phyloP scores from a whole-genome alignment of 1,140 invertebrate genomes.

The Ephestia elutella region DNA sequence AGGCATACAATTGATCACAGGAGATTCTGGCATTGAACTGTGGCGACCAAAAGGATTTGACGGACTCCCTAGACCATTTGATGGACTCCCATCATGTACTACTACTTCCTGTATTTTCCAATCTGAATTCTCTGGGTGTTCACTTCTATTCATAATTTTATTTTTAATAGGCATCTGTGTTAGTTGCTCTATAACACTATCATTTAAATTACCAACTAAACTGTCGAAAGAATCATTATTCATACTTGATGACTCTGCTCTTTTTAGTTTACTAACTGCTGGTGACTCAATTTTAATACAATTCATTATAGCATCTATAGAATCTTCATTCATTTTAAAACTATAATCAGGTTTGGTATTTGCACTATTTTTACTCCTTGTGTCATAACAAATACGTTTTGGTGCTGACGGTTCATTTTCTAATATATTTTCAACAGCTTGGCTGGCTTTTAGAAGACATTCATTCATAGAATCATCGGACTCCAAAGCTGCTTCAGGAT shows the following conservation, averaged over 20 bases:
- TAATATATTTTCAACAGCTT: slow-evolving; percentile 60
- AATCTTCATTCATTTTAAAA: slow-evolving; percentile 46
- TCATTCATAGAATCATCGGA: slow-evolving; percentile 74
- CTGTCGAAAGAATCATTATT: slow-evolving; percentile 73
- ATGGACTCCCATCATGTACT: slow-evolving; percentile 41
- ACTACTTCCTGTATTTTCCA: slow-evolving; percentile 39
- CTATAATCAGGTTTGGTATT: slow-evolving; percentile 26
- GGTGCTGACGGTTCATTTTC: slow-evolving; percentile 24
- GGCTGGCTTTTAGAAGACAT: slow-evolving; percentile 65
- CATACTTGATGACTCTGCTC: slow-evolving; percentile 38
- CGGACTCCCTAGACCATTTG: slow-evolving; percentile 40
- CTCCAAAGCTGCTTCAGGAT: slow-evolving; percentile 55
- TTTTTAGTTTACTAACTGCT: slow-evolving; percentile 36
- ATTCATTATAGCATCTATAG: slow-evolving; percentile 53
- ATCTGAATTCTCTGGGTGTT: slow-evolving; percentile 17
- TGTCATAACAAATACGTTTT: slow-evolving; percentile 30
- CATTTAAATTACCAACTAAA: slow-evolving; percentile 65
- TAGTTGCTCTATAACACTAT: slow-evolving; percentile 61
- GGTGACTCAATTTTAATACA: slow-evolving; percentile 59
- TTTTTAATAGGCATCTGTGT: slow-evolving; percentile 50
- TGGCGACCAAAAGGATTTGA: slow-evolving; percentile 53
- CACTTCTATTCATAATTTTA: slow-evolving; percentile 18
- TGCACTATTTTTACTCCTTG: slow-evolving; percentile 18
- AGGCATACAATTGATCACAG: slow-evolving; percentile 36
- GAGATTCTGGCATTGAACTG: slow-evolving; percentile 68